phyloP scores from a whole-genome alignment of 1,140 invertebrate species.

The Subanguina moxae region DNA sequence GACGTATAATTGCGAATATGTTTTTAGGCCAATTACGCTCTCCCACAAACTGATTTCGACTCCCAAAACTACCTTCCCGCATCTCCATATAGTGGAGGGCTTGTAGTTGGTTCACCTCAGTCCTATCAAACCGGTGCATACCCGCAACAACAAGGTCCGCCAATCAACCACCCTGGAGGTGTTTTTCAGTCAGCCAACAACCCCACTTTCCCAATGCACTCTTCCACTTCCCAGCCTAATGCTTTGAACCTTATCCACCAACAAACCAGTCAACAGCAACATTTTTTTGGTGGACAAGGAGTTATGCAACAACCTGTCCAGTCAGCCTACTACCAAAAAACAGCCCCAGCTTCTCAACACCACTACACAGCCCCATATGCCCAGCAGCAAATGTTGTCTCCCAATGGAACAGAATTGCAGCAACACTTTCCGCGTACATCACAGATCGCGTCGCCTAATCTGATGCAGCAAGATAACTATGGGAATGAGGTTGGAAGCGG shows the following conservation, averaged over 20 bases:
- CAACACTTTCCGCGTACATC: neutral
- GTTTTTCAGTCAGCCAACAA: constrained; percentile 2
- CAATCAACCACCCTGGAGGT: neutral
- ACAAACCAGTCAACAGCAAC: neutral
- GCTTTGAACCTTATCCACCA: constrained; percentile 33
- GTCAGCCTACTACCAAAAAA: constrained; percentile 1
- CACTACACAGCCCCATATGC: constrained; percentile 8
- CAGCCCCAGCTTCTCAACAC: neutral
- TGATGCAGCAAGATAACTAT: too few species aligned
- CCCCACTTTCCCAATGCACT: constrained; percentile 18
- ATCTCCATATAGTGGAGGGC: neutral
- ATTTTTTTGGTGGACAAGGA: constrained; percentile 9
- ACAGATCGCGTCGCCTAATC: too few species aligned
- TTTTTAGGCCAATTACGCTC: constrained; percentile 5
- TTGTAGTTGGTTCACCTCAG: neutral
- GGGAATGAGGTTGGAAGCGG: too few species aligned
- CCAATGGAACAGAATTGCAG: neutral
- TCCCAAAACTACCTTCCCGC: neutral
- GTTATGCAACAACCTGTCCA: neutral
- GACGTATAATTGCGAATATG: too few species aligned
- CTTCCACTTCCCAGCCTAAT: constrained; percentile 31
- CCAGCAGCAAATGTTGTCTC: neutral
- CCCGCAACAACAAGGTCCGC: constrained; percentile 4
- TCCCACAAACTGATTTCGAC: neutral
- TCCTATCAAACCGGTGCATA: neutral